phyloP scores from a whole-genome alignment of 2,113 vertebrate species.

The Garra rufa region DNA sequence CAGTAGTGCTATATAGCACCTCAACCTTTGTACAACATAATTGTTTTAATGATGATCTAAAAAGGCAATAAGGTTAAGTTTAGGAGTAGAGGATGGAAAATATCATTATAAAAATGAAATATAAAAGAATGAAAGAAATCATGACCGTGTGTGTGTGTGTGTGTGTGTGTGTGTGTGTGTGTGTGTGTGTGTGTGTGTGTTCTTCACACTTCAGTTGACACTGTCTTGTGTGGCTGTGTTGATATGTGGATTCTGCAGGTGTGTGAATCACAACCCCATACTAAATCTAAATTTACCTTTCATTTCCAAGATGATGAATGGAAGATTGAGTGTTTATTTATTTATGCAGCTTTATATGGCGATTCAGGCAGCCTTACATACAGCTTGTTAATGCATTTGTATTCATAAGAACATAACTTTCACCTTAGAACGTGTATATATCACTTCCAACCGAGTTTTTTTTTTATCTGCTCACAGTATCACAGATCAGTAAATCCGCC shows the following conservation, averaged over 20 bases:
- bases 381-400: conserved; percentile 45
- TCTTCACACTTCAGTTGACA: background rate
- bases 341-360: conserved; percentile 28
- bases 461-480: conserved; percentile 40
- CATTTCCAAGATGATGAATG: conserved; percentile 51
- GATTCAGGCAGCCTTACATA: conserved; percentile 38
- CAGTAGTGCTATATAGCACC: too few relatives aligned
- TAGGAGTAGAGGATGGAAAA: background rate
- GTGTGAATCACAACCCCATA: conserved; percentile 32
- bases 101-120: background rate
- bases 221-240: background rate
- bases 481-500: conserved; percentile 44
- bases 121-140: background rate
- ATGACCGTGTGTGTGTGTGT: background rate
- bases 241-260: conserved; percentile 23
- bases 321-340: conserved; percentile 37
- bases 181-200: background rate
- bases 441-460: conserved; percentile 23
- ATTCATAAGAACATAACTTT: conserved; percentile 48
- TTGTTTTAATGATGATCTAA: background rate
- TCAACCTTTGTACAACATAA: background rate
- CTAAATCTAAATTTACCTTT: conserved; percentile 45
- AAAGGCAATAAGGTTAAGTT: background rate
- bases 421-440: conserved; percentile 26
- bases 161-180: background rate